Conservation (phyloP, 2,797 vertebrate genomes). For the Novumbra hubbsi region DNA sequence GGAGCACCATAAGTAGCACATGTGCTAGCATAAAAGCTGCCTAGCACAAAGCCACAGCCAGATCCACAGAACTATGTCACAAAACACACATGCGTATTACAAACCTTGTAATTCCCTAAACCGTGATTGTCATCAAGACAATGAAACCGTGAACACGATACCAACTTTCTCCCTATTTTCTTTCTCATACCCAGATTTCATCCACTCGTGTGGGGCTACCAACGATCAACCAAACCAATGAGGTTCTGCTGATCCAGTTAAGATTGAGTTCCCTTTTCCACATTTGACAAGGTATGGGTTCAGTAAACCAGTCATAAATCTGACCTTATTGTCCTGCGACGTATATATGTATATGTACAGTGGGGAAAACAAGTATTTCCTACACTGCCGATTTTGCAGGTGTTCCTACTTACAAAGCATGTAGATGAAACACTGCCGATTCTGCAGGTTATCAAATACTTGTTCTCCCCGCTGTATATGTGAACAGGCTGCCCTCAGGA, state of each 20-base stretch:
- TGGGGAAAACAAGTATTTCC: too few relatives aligned
- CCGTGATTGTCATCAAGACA: slow-evolving; percentile 26
- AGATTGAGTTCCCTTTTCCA: slow-evolving; percentile 66
- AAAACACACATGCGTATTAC: too few relatives aligned
- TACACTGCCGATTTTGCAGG: too few relatives aligned
- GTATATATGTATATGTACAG: not conserved
- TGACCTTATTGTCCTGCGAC: not conserved
- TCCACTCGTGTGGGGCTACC: slow-evolving; percentile 60
- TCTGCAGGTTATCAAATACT: too few relatives aligned
- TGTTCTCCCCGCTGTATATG: too few relatives aligned
- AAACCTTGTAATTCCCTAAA: slow-evolving; percentile 37
- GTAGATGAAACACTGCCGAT: too few relatives aligned
- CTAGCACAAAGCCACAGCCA: slow-evolving; percentile 32
- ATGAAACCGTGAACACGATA: slow-evolving; percentile 31
- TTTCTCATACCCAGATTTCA: slow-evolving; percentile 54
- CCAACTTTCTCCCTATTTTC: slow-evolving; percentile 24
- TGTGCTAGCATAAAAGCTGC: slow-evolving; percentile 35
- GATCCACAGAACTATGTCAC: slow-evolving; percentile 25
- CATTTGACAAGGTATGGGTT: slow-evolving; percentile 74
- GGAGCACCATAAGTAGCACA: slow-evolving; percentile 52
- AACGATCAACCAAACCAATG: slow-evolving; percentile 70
- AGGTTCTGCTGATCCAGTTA: slow-evolving; percentile 67
- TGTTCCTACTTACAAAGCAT: too few relatives aligned
- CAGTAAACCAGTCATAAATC: not conserved
- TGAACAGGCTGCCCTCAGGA: not conserved